A percentile compares a stretch with the other conserved stretches of the same genome.
Conservation (phyloP, 2,113 vertebrate genomes). For the Upupa epops region DNA sequence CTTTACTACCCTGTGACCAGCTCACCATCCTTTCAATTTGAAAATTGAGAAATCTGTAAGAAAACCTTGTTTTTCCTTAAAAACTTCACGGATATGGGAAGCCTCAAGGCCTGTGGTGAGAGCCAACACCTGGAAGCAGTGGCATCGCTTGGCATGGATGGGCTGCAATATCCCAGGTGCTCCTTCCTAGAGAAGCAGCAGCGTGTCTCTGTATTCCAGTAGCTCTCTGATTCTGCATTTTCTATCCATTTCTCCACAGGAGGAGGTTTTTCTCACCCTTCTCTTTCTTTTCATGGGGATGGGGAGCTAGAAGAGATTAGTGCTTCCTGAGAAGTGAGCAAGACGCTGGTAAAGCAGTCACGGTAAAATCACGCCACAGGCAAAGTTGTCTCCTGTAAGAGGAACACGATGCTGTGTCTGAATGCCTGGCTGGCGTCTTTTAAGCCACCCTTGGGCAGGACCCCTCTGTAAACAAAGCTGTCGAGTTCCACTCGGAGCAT, state of each 20-base stretch:
- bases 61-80: neutral
- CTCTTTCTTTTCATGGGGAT: neutral
- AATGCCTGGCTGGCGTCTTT: slow-evolving; percentile 57
- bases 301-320: neutral
- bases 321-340: slow-evolving; percentile 28
- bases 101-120: neutral
- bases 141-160: neutral
- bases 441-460: slow-evolving; percentile 65
- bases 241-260: neutral
- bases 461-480: slow-evolving; percentile 59
- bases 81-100: neutral
- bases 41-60: neutral
- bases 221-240: neutral
- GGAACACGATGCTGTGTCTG: slow-evolving; percentile 37
- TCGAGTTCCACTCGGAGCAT: slow-evolving; percentile 62
- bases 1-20: neutral
- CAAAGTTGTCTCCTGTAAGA: slow-evolving; percentile 12
- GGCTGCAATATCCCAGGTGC: neutral
- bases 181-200: neutral
- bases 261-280: neutral
- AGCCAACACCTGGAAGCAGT: neutral
- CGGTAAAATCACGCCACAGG: slow-evolving; percentile 11
- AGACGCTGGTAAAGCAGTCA: slow-evolving; percentile 16
- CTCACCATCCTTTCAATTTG: neutral
- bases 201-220: neutral